Conservation (phyloP, 2,888 invertebrate genomes). For the Clusia tigrina region DNA sequence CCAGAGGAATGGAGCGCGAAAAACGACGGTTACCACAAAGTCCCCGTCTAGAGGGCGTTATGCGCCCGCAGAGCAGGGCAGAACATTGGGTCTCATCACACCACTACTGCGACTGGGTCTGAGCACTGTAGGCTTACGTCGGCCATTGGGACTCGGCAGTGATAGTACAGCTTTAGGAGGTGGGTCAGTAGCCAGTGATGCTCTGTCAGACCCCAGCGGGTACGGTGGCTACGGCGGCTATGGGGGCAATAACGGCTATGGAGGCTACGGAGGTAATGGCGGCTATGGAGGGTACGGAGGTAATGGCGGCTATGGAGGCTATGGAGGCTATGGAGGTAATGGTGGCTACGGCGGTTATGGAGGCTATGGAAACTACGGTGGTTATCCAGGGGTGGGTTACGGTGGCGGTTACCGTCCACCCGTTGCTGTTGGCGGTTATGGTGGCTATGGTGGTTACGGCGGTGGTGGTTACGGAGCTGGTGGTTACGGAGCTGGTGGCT, state of each 20-base stretch:
- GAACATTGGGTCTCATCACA: slow-evolving; percentile 30
- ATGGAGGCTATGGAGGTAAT: slow-evolving; percentile 10
- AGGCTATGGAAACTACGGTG: slow-evolving; percentile 7
- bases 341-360: slow-evolving; percentile 18
- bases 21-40: not conserved
- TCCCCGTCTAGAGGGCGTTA: not conserved
- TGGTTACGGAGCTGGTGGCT: slow-evolving; percentile 20
- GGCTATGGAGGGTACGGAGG: slow-evolving; percentile 8
- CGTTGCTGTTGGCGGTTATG: slow-evolving; percentile 28
- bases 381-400: slow-evolving; percentile 18
- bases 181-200: not conserved
- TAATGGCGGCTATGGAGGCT: not conserved
- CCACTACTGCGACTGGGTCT: slow-evolving; percentile 27
- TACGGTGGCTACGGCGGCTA: slow-evolving; percentile 34
- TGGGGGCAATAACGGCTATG: slow-evolving; percentile 40
- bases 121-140: slow-evolving; percentile 1
- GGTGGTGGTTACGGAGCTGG: slow-evolving; percentile 28
- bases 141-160: not conserved
- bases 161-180: not conserved
- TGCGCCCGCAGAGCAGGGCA: slow-evolving; percentile 26
- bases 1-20: not conserved
- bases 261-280: slow-evolving; percentile 14
- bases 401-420: slow-evolving; percentile 31
- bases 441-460: slow-evolving; percentile 9
- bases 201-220: slow-evolving; percentile 36